Evolutionary conservation across 2,888 invertebrate species (phyloP).

Genomic region (Sesia apiformis): DNA sequence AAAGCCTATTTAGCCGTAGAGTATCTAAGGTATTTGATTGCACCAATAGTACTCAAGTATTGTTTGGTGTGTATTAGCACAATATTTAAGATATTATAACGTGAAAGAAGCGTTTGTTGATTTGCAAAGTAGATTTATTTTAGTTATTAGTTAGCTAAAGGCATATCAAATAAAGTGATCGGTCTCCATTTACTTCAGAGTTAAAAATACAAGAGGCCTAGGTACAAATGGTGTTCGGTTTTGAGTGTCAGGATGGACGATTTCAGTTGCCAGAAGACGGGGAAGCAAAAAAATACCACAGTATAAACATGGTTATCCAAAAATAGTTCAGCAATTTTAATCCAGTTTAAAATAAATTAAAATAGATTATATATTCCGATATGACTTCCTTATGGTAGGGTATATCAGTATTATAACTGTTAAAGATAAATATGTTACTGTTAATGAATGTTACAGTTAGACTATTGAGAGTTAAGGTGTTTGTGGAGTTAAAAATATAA

Average conservation of each 20-base stretch:
- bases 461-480: constrained; percentile 39
- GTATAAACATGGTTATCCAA: background rate
- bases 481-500: constrained; percentile 40
- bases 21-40: no score
- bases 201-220: constrained; percentile 17
- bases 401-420: constrained; percentile 55
- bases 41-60: no score
- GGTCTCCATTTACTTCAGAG: constrained; percentile 53
- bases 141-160: constrained; percentile 14
- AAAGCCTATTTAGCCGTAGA: no score
- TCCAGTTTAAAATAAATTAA: constrained; percentile 20
- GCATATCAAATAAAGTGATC: constrained; percentile 15
- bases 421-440: constrained; percentile 30
- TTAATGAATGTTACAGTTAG: constrained; percentile 15
- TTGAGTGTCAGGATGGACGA: constrained; percentile 60
- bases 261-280: constrained; percentile 60
- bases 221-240: constrained; percentile 45
- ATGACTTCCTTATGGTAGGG: constrained; percentile 25
- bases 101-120: no score
- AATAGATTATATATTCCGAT: constrained; percentile 39
- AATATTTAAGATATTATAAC: no score
- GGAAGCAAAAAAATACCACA: constrained; percentile 46
- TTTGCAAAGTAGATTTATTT: no score
- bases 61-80: no score
- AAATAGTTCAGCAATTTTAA: constrained; percentile 17